A percentile compares a stretch with the other conserved stretches of the same genome.
Conservation (phyloP, 2,113 vertebrate genomes). For the Gadus macrocephalus region DNA sequence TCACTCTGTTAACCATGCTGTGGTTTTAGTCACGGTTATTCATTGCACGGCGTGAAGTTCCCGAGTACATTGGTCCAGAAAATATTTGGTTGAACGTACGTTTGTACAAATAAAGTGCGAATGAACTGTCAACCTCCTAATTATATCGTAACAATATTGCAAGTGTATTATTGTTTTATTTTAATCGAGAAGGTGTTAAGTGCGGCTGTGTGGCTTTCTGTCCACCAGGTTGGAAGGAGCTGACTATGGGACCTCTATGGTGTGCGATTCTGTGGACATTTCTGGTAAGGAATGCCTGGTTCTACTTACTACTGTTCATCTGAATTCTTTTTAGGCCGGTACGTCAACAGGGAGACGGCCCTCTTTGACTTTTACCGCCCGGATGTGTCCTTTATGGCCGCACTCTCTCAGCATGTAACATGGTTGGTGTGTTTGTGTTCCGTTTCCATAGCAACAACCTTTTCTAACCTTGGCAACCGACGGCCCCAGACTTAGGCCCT, state of each 20-base stretch:
- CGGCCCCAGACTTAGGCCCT: constrained; percentile 42
- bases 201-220: constrained; percentile 5
- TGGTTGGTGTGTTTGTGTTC: constrained; percentile 68
- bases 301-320: constrained; percentile 2
- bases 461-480: constrained; percentile 64
- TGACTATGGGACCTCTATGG: constrained; percentile 45
- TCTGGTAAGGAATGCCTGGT: constrained; percentile 58
- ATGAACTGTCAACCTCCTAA: not conserved
- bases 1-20: not conserved
- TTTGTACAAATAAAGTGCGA: too few relatives aligned
- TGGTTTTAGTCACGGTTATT: not conserved
- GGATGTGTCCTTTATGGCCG: constrained; percentile 22
- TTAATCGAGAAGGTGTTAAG: not conserved
- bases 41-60: not conserved
- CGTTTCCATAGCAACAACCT: constrained; percentile 61
- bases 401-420: constrained; percentile 52
- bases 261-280: constrained; percentile 63
- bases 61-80: too few relatives aligned
- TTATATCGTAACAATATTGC: not conserved
- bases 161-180: not conserved
- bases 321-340: constrained; percentile 10
- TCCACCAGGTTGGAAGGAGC: constrained; percentile 61
- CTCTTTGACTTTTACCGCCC: constrained; percentile 14
- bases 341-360: constrained; percentile 19
- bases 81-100: too few relatives aligned